phyloP scores from a whole-genome alignment of 2,888 invertebrate species.

The Aphodius sticticus region DNA sequence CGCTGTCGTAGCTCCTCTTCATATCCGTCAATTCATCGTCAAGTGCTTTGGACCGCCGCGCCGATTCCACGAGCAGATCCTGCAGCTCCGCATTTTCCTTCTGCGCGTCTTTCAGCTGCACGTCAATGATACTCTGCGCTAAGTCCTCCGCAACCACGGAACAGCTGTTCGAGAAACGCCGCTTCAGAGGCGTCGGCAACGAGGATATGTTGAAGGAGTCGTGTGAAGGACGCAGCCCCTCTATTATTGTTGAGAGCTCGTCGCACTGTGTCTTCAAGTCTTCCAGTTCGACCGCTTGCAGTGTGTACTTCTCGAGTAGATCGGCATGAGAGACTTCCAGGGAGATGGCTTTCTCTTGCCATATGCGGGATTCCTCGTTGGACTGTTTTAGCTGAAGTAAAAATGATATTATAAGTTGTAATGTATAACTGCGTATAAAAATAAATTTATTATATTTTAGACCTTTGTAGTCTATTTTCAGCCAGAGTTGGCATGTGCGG shows the following conservation, averaged over 20 bases:
- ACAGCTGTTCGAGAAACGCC: slow-evolving; percentile 22
- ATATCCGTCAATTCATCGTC: slow-evolving; percentile 30
- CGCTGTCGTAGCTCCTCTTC: slow-evolving; percentile 30
- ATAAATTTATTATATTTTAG: too few species aligned
- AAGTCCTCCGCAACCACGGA: slow-evolving; percentile 50
- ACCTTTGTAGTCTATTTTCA: too few species aligned
- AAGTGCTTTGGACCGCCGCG: slow-evolving; percentile 34
- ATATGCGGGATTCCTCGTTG: slow-evolving; percentile 51
- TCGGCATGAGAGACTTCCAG: slow-evolving; percentile 50
- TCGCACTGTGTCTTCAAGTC: slow-evolving; percentile 50
- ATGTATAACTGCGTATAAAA: background rate
- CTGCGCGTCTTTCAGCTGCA: slow-evolving; percentile 56
- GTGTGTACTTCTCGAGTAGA: slow-evolving; percentile 47
- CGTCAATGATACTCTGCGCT: slow-evolving; percentile 57
- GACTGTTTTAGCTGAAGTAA: slow-evolving; percentile 57
- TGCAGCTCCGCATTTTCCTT: slow-evolving; percentile 50
- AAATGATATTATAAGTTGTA: slow-evolving; percentile 52
- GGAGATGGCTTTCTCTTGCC: slow-evolving; percentile 51
- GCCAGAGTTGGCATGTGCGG: too few species aligned
- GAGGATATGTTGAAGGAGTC: slow-evolving; percentile 46
- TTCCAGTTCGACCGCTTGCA: slow-evolving; percentile 49
- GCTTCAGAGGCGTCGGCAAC: slow-evolving; percentile 40
- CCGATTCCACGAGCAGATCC: slow-evolving; percentile 36
- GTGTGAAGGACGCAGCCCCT: slow-evolving; percentile 53
- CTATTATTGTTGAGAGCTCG: slow-evolving; percentile 60